Conservation (phyloP, 2,797 vertebrate species). For the Lithobates pipiens region DNA sequence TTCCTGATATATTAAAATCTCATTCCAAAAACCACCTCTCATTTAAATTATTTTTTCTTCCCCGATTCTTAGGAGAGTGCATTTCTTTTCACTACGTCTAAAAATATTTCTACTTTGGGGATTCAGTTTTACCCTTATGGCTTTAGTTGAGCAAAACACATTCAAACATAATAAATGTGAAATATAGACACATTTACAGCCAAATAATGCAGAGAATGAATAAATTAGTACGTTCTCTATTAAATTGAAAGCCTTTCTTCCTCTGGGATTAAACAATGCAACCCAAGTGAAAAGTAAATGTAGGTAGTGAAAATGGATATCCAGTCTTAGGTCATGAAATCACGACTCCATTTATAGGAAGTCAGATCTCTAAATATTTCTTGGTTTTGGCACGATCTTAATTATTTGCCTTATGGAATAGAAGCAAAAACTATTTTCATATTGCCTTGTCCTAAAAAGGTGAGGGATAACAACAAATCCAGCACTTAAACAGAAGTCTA, state of each 20-base stretch:
- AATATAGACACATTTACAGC: slow-evolving; percentile 13
- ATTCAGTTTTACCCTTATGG: slow-evolving; percentile 14
- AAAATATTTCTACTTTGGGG: slow-evolving; percentile 51
- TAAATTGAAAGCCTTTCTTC: slow-evolving; percentile 5
- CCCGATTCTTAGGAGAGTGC: slow-evolving; percentile 20
- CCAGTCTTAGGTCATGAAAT: neutral
- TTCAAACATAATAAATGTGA: slow-evolving; percentile 8
- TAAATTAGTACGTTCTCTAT: slow-evolving; percentile 31
- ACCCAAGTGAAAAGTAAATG: slow-evolving; percentile 2
- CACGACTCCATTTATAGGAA: neutral
- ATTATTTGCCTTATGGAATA: neutral
- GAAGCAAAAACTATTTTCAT: neutral
- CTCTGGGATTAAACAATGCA: slow-evolving; percentile 1
- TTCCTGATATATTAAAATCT: slow-evolving; percentile 61
- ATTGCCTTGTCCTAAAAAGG: neutral
- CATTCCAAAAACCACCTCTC: slow-evolving; percentile 60
- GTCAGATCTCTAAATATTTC: neutral
- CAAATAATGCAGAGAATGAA: slow-evolving; percentile 33
- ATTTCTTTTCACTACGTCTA: slow-evolving; percentile 36
- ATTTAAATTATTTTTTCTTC: slow-evolving; percentile 48
- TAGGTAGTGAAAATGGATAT: slow-evolving; percentile 6
- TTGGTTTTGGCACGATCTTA: no score
- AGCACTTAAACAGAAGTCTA: no score
- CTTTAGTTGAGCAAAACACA: slow-evolving; percentile 31
- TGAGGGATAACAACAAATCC: no score